Evolutionary conservation across 2,888 invertebrate species (phyloP).

Genomic region (Cheilosia vernalis): DNA sequence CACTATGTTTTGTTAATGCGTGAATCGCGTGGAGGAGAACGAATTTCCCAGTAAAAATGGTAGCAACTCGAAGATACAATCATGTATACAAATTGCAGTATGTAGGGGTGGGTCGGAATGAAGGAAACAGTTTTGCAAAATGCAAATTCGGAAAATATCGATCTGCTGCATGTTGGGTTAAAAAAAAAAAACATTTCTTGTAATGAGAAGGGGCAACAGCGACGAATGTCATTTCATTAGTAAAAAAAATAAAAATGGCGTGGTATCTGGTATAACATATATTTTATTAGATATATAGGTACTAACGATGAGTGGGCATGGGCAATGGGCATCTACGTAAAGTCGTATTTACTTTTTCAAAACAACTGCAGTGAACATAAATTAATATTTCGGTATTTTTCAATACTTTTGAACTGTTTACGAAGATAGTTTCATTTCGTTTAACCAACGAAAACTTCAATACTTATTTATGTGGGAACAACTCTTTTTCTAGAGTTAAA

Average conservation of each 20-base stretch:
- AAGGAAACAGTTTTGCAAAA: conserved; percentile 53
- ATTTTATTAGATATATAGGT: conserved; percentile 6
- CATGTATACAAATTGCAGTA: conserved; percentile 51
- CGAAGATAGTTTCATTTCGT: too few species aligned
- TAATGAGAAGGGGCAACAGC: conserved; percentile 41
- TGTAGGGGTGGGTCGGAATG: conserved; percentile 23
- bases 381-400: too few species aligned
- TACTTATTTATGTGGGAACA: too few species aligned
- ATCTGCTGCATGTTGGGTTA: conserved; percentile 46
- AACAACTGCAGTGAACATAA: too few species aligned
- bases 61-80: conserved; percentile 46
- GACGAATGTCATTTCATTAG: conserved; percentile 52
- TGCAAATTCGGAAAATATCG: conserved; percentile 63
- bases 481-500: too few species aligned
- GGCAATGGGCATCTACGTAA: too few species aligned
- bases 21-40: conserved; percentile 64
- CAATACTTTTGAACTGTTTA: too few species aligned
- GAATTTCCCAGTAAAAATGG: conserved; percentile 24
- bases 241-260: conserved; percentile 36
- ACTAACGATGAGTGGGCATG: neutral
- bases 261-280: conserved; percentile 34
- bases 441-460: too few species aligned
- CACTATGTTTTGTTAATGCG: conserved; percentile 65
- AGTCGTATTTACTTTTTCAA: neutral
- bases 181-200: conserved; percentile 17